Evolutionary conservation across 1,140 invertebrate species (phyloP).

Genomic region (Charaxes varanes): DNA sequence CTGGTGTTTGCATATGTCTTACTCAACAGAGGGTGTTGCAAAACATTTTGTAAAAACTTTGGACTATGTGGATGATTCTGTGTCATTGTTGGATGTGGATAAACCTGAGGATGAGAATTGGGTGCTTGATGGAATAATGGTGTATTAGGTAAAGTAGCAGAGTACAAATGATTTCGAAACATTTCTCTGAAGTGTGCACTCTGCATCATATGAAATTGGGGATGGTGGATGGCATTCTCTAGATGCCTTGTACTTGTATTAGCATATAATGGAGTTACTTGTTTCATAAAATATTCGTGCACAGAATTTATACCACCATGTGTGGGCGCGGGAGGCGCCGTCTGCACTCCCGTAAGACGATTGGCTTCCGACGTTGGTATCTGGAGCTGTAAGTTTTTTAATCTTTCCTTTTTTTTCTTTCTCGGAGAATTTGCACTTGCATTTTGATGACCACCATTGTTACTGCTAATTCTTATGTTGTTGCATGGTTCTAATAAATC

Average conservation of each 20-base stretch:
- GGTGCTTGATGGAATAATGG: conserved; percentile 25
- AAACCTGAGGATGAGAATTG: conserved; percentile 17
- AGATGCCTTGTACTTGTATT: conserved; percentile 44
- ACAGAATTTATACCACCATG: conserved; percentile 20
- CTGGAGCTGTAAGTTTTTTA: conserved; percentile 37
- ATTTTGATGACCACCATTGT: conserved; percentile 7
- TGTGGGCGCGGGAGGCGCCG: conserved; percentile 25
- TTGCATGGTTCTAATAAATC: conserved; percentile 10
- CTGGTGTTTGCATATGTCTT: conserved; percentile 16
- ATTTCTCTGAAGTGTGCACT: conserved; percentile 26
- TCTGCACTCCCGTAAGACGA: conserved; percentile 34
- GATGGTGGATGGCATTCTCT: conserved; percentile 50
- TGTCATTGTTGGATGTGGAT: conserved; percentile 26
- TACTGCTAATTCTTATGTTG: conserved; percentile 27
- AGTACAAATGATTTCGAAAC: conserved; percentile 23
- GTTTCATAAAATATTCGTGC: conserved; percentile 39
- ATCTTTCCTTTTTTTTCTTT: conserved; percentile 48
- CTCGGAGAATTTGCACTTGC: conserved; percentile 19
- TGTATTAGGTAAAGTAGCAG: conserved; percentile 35
- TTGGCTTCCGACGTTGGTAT: conserved; percentile 32
- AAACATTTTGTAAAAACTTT: conserved; percentile 56
- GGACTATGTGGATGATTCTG: conserved; percentile 24
- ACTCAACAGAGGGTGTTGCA: conserved; percentile 46
- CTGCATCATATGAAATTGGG: conserved; percentile 43
- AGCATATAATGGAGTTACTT: conserved; percentile 48